phyloP scores from a whole-genome alignment of 2,797 vertebrate species.

The Bradypodion ventrale region DNA sequence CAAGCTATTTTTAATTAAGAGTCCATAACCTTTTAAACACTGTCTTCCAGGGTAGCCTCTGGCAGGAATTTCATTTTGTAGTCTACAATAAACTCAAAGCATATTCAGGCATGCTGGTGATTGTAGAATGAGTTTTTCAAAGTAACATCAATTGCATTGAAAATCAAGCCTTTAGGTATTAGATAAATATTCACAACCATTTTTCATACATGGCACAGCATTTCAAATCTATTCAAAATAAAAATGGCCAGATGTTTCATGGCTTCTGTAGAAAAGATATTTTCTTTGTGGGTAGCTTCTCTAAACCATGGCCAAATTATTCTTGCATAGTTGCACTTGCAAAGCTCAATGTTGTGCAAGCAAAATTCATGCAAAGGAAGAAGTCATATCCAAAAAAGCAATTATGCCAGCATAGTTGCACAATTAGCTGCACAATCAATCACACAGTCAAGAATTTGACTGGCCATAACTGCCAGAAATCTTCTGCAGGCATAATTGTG shows the following conservation, averaged over 20 bases:
- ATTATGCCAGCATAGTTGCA: no score
- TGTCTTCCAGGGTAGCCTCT: constrained; percentile 6
- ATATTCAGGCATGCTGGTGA: background rate
- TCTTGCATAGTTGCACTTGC: no score
- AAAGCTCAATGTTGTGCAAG: no score
- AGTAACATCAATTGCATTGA: background rate
- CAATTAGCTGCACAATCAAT: no score
- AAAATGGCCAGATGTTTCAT: background rate
- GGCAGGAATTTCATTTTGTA: background rate
- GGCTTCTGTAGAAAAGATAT: background rate
- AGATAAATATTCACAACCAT: background rate
- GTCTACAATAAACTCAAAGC: background rate
- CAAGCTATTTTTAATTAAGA: constrained; percentile 16
- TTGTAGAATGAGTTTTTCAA: background rate
- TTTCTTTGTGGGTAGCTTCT: background rate
- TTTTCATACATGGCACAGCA: background rate
- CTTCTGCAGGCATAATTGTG: background rate
- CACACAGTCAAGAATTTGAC: no score
- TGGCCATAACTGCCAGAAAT: no score
- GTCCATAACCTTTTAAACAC: constrained; percentile 6
- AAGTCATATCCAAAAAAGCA: no score
- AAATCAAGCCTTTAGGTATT: background rate
- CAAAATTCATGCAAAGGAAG: no score
- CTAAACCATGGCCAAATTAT: background rate
- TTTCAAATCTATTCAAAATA: background rate